Evolutionary conservation across 2,888 invertebrate species (phyloP).

Genomic region (Brenthis daphne): DNA sequence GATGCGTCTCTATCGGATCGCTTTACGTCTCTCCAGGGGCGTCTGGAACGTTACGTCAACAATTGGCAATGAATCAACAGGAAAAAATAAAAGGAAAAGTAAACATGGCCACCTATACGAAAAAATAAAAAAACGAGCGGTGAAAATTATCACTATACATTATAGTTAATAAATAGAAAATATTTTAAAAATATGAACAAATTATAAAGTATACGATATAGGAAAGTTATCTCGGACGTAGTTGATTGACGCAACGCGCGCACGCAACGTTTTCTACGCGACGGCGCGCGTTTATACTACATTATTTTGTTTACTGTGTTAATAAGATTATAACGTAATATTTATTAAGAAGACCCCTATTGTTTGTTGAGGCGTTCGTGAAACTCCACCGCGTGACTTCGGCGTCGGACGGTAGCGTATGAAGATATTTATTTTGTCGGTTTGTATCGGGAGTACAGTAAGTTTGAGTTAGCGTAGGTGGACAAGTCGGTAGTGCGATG

Average conservation of each 20-base stretch:
- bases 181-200: not conserved
- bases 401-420: slow-evolving; percentile 49
- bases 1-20: slow-evolving; percentile 52
- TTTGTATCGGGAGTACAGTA: slow-evolving; percentile 64
- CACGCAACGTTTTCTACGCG: slow-evolving; percentile 62
- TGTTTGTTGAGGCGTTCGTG: slow-evolving; percentile 60
- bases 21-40: slow-evolving; percentile 52
- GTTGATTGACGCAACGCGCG: slow-evolving; percentile 43
- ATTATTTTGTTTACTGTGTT: slow-evolving; percentile 76
- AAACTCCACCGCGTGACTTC: slow-evolving; percentile 57
- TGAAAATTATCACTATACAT: not conserved
- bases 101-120: not conserved
- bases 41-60: slow-evolving; percentile 50
- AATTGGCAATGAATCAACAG: slow-evolving; percentile 39
- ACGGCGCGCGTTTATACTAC: slow-evolving; percentile 77
- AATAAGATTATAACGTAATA: slow-evolving; percentile 52
- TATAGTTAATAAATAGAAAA: not conserved
- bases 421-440: slow-evolving; percentile 55
- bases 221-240: slow-evolving; percentile 9
- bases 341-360: slow-evolving; percentile 58
- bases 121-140: not conserved
- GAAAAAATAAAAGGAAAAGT: not conserved
- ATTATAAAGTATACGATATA: slow-evolving; percentile 24
- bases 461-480: slow-evolving; percentile 72
- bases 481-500: slow-evolving; percentile 76